phyloP scores from a whole-genome alignment of 2,113 vertebrate species.

The Pteropus alecto region DNA sequence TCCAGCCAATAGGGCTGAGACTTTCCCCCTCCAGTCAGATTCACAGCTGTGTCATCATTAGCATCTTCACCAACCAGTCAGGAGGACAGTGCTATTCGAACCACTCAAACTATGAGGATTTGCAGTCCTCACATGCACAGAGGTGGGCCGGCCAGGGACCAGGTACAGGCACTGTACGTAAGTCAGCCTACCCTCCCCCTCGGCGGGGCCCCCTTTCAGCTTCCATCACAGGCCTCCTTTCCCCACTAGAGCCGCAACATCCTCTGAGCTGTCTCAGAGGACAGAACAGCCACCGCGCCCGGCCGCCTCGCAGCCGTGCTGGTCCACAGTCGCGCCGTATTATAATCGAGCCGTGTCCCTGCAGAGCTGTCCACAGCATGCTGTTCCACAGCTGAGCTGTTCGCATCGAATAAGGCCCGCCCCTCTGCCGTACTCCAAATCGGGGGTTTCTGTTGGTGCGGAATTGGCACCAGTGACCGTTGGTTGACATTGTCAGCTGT shows the following conservation, averaged over 20 bases:
- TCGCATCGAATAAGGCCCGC: too few species aligned
- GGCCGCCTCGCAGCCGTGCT: too few species aligned
- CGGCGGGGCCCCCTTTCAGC: neutral
- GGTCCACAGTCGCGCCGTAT: too few species aligned
- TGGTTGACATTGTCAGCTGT: neutral
- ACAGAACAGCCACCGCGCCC: too few species aligned
- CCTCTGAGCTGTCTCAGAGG: neutral
- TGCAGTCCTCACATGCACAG: neutral
- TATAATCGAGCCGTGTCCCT: too few species aligned
- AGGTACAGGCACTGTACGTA: too few species aligned
- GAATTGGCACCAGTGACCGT: neutral
- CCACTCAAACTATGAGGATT: neutral
- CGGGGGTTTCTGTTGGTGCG: neutral
- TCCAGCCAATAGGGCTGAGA: too few species aligned
- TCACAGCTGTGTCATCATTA: neutral
- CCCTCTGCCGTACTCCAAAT: neutral
- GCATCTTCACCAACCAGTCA: neutral
- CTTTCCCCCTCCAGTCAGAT: neutral
- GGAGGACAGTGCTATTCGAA: neutral
- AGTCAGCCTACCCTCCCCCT: neutral
- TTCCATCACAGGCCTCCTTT: neutral
- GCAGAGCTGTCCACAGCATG: too few species aligned
- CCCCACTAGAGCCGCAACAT: neutral
- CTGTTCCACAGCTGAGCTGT: too few species aligned
- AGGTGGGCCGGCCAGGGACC: neutral